Base-by-base conservation (phyloP, 2,113 vertebrate genomes). In the Strigops habroptila region DNA sequence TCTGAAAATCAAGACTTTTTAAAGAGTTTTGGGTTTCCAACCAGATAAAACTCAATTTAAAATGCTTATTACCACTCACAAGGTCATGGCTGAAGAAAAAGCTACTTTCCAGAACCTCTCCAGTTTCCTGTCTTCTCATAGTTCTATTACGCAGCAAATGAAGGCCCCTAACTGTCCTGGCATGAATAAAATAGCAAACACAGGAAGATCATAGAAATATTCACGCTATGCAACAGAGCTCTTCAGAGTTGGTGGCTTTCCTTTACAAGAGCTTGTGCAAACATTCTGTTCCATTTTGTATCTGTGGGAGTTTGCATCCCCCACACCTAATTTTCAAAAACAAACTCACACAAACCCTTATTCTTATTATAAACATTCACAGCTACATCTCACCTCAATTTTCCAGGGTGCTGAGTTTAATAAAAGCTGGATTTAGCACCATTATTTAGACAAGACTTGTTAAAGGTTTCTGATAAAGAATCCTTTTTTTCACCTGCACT, bases 401-500 rank as follows among this genome's bases (percentile, higher is more conserved):
- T 93, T 94, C 82, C 85, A 75, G 5, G 64, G 71, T 60, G 67
- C 48, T 35, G 43, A 91, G 49, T 91, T 96, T 80, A 92, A 96
- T 85, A 92, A 87, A 93, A 90, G 22, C 18, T 88, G 78, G 85
- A 91, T 96, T 94, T 82, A 93, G 80, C 23, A 77, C 43, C 51
- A 24, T 68, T 91, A 88, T 71, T 90, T 93, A 39, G 52, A 77
- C 16, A 95, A 74, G 53, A 78, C 48, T 44, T 85, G 25, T 77
- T 78, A 55, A 80, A 43, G 27, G 5, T 85, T 82, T 76, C 55
- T 82, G 75, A 57, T 57, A 77, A 82, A 64, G 18, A 82, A 78
- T 25, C 7, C 3, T 23, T 81, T 62, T 62, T 75, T 19, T 78
- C n/a, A 73, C 71, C 81, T 65, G 59, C n/a, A 37, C 10, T 46